A percentile compares a stretch with the other conserved stretches of the same genome.
phyloP scores from a whole-genome alignment of 92 coral and sea anemone genomes.

The Muricea muricata region DNA sequence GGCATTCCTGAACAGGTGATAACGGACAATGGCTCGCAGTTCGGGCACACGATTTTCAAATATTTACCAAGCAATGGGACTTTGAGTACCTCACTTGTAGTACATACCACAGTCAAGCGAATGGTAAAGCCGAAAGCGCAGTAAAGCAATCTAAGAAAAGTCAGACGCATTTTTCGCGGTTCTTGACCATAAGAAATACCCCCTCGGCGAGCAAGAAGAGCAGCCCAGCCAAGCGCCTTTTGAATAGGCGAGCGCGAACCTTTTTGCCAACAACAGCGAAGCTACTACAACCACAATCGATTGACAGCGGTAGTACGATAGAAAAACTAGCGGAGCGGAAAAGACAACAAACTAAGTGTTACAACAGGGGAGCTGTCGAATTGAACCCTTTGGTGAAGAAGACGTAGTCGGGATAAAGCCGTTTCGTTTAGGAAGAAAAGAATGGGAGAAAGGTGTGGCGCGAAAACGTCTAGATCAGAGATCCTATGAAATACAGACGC shows the following conservation, averaged over 20 bases:
- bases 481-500: conserved; percentile 28
- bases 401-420: conserved; percentile 42
- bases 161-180: conserved; percentile 9
- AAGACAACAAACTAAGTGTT: conserved; percentile 43
- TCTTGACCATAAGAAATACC: conserved; percentile 7
- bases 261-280: conserved; percentile 26
- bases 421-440: conserved; percentile 27
- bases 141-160: conserved; percentile 11
- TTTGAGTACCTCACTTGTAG: background rate
- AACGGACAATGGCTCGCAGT: background rate
- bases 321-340: conserved; percentile 35
- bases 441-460: conserved; percentile 41
- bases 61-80: background rate
- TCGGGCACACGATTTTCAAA: background rate
- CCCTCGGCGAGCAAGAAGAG: conserved; percentile 33
- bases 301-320: conserved; percentile 21
- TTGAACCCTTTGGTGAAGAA: conserved; percentile 15
- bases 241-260: conserved; percentile 42
- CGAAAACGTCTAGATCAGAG: conserved; percentile 33
- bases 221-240: conserved; percentile 47
- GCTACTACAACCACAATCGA: conserved; percentile 16
- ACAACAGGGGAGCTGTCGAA: conserved; percentile 41
- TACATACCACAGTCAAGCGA: conserved; percentile 2
- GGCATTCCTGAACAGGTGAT: background rate
- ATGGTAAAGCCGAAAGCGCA: conserved; percentile 6